Conservation (phyloP, 2,888 invertebrate genomes). For the Panorpa germanica region DNA sequence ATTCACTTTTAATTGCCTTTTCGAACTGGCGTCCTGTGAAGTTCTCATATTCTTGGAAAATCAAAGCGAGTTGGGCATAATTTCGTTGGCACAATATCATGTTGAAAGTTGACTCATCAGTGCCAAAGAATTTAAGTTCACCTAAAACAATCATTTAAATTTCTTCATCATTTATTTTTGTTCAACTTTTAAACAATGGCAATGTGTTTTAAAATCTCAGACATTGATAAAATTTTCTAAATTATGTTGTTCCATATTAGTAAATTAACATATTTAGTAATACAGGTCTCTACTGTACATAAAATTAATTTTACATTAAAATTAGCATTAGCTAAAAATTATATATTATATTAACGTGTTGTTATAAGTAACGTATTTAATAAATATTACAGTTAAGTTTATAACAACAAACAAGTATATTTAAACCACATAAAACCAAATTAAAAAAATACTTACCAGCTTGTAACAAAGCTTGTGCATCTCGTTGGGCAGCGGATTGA, state of each 20-base stretch:
- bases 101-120: slow-evolving; percentile 76
- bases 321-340: slow-evolving; percentile 6
- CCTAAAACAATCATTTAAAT: slow-evolving; percentile 22
- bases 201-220: no score
- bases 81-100: slow-evolving; percentile 64
- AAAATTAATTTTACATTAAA: slow-evolving; percentile 6
- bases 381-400: slow-evolving; percentile 5
- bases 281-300: slow-evolving; percentile 27
- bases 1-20: slow-evolving; percentile 62
- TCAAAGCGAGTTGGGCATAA: slow-evolving; percentile 37
- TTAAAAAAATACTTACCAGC: slow-evolving; percentile 37
- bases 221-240: no score
- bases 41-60: slow-evolving; percentile 51
- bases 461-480: slow-evolving; percentile 61
- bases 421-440: background rate
- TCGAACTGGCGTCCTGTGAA: slow-evolving; percentile 65
- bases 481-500: slow-evolving; percentile 48
- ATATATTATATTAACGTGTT: slow-evolving; percentile 6
- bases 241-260: no score
- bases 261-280: no score
- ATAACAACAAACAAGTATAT: slow-evolving; percentile 1
- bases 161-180: background rate
- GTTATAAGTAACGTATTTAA: slow-evolving; percentile 4
- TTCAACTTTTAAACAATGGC: no score
- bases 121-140: slow-evolving; percentile 48